phyloP scores from a whole-genome alignment of 2,113 vertebrate species.

The Dinomys branickii region DNA sequence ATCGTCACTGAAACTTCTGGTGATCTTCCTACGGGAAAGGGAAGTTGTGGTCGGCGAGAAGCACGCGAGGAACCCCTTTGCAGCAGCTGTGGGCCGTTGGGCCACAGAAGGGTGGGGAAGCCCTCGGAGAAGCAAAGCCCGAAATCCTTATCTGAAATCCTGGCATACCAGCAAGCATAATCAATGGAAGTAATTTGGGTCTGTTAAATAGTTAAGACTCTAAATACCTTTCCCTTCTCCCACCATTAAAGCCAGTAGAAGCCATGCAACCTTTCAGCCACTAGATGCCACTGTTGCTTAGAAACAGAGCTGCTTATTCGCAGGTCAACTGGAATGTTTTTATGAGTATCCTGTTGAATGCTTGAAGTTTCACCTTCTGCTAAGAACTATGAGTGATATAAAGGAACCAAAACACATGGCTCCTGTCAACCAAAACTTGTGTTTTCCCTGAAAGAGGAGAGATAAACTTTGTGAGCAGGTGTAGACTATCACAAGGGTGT shows the following conservation, averaged over 20 bases:
- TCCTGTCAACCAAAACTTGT: not conserved
- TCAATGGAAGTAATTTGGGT: conserved; percentile 8
- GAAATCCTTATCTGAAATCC: not conserved
- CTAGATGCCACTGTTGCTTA: conserved; percentile 83
- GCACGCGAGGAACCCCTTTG: not conserved
- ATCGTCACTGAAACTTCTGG: conserved; percentile 22
- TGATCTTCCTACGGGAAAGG: conserved; percentile 71
- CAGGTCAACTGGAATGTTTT: rapidly evolving
- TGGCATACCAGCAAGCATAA: not conserved
- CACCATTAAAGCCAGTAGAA: not conserved
- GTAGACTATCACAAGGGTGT: not conserved
- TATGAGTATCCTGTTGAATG: not conserved
- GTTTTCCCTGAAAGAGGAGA: not conserved
- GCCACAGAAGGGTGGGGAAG: not conserved
- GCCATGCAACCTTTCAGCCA: not conserved
- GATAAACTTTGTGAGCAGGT: not conserved
- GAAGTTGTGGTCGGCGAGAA: conserved; percentile 76
- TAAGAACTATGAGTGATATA: not conserved
- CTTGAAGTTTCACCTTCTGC: not conserved
- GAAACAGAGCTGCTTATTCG: not conserved
- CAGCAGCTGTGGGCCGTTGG: conserved; percentile 20
- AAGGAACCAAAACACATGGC: not conserved
- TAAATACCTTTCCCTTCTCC: not conserved
- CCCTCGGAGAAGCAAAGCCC: not conserved
- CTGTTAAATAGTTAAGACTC: not conserved